Percentiles rank a stretch among this genome's conserved stretches.
Evolutionary conservation across 2,888 invertebrate species (phyloP).

Genomic region (Amphiduros pacificus): DNA sequence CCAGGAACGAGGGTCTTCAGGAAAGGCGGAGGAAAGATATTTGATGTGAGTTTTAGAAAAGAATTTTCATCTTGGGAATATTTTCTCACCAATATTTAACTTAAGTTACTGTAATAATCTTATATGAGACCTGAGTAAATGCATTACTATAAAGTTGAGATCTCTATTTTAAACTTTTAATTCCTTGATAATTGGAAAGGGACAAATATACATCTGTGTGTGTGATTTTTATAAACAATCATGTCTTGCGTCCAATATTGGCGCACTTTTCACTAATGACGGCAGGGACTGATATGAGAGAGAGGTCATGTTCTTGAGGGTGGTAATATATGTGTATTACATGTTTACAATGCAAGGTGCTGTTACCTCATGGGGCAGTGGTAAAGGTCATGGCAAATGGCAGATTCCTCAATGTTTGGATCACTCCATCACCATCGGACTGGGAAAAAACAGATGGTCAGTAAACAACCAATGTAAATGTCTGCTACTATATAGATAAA

Average conservation of each 20-base stretch:
- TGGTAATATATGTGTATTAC: too few relatives aligned
- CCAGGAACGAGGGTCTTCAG: slow-evolving; percentile 7
- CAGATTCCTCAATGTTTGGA: slow-evolving; percentile 24
- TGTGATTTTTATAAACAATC: too few relatives aligned
- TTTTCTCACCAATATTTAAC: background rate
- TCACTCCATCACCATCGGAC: slow-evolving; percentile 25
- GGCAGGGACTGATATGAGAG: too few relatives aligned
- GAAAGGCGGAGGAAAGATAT: background rate
- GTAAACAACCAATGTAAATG: too few relatives aligned
- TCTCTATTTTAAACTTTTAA: too few relatives aligned
- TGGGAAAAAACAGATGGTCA: too few relatives aligned
- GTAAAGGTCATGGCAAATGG: slow-evolving; percentile 21
- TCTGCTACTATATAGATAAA: too few relatives aligned
- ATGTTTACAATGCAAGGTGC: too few relatives aligned
- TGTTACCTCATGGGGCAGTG: slow-evolving; percentile 25
- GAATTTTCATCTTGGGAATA: background rate
- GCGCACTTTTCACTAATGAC: background rate
- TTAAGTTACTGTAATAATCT: background rate
- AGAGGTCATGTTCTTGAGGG: background rate
- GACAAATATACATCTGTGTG: too few relatives aligned
- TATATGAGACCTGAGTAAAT: too few relatives aligned
- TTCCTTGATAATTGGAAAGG: too few relatives aligned
- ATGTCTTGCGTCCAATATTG: background rate
- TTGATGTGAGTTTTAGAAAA: background rate
- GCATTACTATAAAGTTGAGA: too few relatives aligned